A percentile compares a stretch with the other conserved stretches of the same genome.
Conservation (phyloP, 2,888 invertebrate species). For the Leptinotarsa rubiginosa region DNA sequence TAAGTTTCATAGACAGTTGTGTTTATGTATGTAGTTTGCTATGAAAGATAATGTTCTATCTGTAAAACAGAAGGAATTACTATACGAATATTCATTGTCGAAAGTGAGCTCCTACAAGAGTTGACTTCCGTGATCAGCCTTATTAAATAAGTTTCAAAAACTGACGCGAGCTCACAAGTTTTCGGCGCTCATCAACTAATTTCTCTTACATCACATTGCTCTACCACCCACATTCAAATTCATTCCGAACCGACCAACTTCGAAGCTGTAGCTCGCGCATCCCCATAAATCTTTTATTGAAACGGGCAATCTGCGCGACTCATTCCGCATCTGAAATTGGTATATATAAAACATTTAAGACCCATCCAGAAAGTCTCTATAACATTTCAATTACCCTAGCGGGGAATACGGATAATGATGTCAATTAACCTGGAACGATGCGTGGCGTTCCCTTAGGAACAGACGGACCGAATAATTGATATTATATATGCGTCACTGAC, state of each 20-base stretch:
- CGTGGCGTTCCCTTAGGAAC: slow-evolving; percentile 33
- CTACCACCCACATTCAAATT: background rate
- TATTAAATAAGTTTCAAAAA: no score
- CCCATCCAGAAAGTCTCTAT: slow-evolving; percentile 36
- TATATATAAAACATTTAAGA: slow-evolving; percentile 33
- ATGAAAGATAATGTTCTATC: no score
- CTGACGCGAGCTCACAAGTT: no score
- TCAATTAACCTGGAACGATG: slow-evolving; percentile 46
- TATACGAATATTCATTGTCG: no score
- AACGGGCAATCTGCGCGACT: slow-evolving; percentile 28
- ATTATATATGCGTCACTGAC: slow-evolving; percentile 27
- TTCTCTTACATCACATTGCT: background rate
- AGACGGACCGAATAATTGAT: slow-evolving; percentile 44
- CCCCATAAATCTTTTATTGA: slow-evolving; percentile 18
- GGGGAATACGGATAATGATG: slow-evolving; percentile 45
- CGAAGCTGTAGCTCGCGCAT: background rate
- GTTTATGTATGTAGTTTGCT: no score
- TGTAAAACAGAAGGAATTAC: no score
- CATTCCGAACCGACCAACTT: background rate
- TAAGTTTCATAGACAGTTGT: no score
- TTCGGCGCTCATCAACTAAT: background rate
- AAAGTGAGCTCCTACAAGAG: no score
- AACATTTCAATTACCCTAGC: slow-evolving; percentile 46
- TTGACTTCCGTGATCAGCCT: no score
- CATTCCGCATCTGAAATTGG: slow-evolving; percentile 23